Evolutionary conservation across 2,113 vertebrate species (phyloP).

Genomic region (Prunella fulvescens): DNA sequence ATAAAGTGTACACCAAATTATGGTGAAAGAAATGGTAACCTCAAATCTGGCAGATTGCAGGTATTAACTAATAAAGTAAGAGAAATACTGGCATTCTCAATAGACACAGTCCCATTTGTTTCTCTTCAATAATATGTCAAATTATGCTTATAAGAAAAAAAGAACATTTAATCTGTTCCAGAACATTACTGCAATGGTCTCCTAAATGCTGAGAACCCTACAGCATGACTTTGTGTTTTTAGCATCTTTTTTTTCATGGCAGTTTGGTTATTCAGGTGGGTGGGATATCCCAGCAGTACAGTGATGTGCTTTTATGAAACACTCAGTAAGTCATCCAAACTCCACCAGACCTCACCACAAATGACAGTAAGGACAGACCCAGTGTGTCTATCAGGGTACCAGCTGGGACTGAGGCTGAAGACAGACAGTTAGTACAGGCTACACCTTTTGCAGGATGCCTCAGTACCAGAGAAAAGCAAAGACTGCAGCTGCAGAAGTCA

Average conservation of each 20-base stretch:
- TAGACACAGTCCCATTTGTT: neutral
- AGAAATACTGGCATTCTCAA: neutral
- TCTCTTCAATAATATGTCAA: neutral
- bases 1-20: neutral
- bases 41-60: neutral
- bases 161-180: neutral
- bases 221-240: neutral
- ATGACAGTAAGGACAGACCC: neutral
- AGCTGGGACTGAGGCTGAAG: neutral
- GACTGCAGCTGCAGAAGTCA: neutral
- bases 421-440: neutral
- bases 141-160: neutral
- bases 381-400: neutral
- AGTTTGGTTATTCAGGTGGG: neutral
- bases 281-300: neutral
- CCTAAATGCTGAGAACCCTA: neutral
- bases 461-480: neutral
- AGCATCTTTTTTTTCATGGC: neutral
- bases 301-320: neutral
- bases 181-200: neutral
- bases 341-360: neutral
- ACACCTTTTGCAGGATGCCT: neutral
- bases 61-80: neutral
- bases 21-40: neutral
- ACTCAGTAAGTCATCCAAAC: neutral